Evolutionary conservation across 1,140 invertebrate genomes (phyloP), one percentile per base, ranked within the genome.

Genomic region (Berghia stephanieae): DNA sequence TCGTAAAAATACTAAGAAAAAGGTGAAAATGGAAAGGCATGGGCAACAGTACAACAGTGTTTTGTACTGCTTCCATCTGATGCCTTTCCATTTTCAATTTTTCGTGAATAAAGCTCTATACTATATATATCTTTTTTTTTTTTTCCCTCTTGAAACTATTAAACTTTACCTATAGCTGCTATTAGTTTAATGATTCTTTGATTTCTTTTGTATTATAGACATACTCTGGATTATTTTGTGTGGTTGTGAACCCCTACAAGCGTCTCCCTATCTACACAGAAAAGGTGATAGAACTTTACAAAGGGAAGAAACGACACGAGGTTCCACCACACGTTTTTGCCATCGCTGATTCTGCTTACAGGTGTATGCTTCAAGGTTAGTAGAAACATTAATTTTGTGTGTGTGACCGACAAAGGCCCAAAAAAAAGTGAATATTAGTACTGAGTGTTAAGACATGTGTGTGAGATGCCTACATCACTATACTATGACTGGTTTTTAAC

Each of bases 261-360:
- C 95, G 95, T 89, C 92, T 99, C 86, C 97, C 98, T 75, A 99
- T 99, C 90, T 99, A 99, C 92, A 98, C 97, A 85, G 97, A 98
- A 90, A 97, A 97, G 91, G 96, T 99, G 78, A 98, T 99, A 93
- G 98, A 99, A 89, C 92, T 97, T 89, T 99, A 99, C 91, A 99
- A 99, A 93, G 98, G 98, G 78, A 99, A 99, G 90, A 99, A 99
- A 91, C 91, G 98, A 83, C 97, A 99, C 91, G 98, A 99, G 92
- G 96, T 99, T 71, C 98, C 98, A 75, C 98, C 98, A 36, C 98
- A 99, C 90, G 97, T 99, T 57, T 99, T 98, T 91, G 98, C 98
- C 86, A 99, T 99, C 89, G 98, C 98, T 79, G 98, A 99, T 90
- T 96, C 94, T 74, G 98, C 98, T 52, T 99, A 99, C 91, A 93